These are phyloP conservation scores for Diceros bicornis DNA, from an alignment of 2,797 vertebrate species.

Conservation along the genomic window DNA sequence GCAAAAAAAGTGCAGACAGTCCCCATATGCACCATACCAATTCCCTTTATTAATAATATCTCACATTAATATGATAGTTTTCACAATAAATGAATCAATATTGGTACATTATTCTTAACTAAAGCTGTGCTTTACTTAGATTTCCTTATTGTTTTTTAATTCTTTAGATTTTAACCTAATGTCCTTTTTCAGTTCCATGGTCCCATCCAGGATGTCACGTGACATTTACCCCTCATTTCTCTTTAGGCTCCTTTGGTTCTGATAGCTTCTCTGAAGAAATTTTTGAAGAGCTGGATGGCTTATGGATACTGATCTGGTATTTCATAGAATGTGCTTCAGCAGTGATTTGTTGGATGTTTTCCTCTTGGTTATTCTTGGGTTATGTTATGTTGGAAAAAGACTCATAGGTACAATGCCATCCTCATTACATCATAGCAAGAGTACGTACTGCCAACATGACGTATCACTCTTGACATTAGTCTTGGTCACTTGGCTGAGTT, in stretches of 20 bases:
- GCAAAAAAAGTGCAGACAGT: not conserved
- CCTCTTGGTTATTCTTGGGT: not conserved
- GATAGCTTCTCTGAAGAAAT: not conserved
- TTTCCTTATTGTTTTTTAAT: not conserved
- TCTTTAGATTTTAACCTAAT: not conserved
- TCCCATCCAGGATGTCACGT: not conserved
- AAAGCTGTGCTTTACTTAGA: not conserved
- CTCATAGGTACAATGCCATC: not conserved
- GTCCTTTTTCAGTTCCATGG: not conserved
- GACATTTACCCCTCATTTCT: not conserved
- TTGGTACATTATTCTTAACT: not conserved
- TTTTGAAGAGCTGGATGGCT: not conserved
- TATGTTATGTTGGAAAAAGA: not conserved
- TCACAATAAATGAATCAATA: not conserved
- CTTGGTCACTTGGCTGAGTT: not conserved
- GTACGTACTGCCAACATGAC: not conserved
- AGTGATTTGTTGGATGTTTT: not conserved
- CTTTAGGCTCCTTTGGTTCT: not conserved
- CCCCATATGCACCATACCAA: not conserved
- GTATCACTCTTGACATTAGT: not conserved
- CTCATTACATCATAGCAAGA: not conserved
- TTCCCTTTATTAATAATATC: not conserved
- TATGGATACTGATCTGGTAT: not conserved
- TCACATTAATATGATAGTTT: not conserved
- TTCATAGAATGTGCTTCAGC: not conserved